Percentiles rank a stretch among this genome's conserved stretches.
Conservation (phyloP, 2,888 invertebrate species). For the Chloromyia formosa region DNA sequence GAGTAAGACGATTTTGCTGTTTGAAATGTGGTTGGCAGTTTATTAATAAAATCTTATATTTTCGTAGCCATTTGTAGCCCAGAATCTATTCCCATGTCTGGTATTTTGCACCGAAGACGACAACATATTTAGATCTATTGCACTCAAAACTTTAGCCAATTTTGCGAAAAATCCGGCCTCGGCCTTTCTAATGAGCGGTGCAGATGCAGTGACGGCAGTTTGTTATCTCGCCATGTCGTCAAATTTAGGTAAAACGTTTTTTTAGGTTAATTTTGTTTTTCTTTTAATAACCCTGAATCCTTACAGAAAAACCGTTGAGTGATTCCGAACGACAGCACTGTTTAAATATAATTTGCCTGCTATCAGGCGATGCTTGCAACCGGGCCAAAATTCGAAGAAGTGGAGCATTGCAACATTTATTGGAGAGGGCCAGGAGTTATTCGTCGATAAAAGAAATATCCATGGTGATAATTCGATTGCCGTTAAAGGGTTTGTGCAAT, state of each 20-base stretch:
- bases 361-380: constrained; percentile 62
- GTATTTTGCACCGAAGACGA: constrained; percentile 59
- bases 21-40: constrained; percentile 2
- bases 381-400: constrained; percentile 62
- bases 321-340: constrained; percentile 60
- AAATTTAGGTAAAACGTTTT: constrained; percentile 52
- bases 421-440: constrained; percentile 59
- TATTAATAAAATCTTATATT: constrained; percentile 2
- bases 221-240: constrained; percentile 58
- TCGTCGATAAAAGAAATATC: constrained; percentile 58
- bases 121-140: constrained; percentile 57
- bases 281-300: too few species aligned
- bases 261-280: constrained; percentile 12
- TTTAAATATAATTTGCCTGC: constrained; percentile 60
- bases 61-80: too few species aligned
- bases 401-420: constrained; percentile 60
- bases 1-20: constrained; percentile 51
- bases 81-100: constrained; percentile 57
- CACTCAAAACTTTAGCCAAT: constrained; percentile 61
- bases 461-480: constrained; percentile 53
- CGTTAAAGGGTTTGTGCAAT: neutral
- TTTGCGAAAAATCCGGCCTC: constrained; percentile 59
- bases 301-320: constrained; percentile 54
- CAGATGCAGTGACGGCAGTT: constrained; percentile 60
- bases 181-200: constrained; percentile 57